Base-by-base conservation (phyloP, 2,797 vertebrate genomes). In the Taeniopygia guttata region DNA sequence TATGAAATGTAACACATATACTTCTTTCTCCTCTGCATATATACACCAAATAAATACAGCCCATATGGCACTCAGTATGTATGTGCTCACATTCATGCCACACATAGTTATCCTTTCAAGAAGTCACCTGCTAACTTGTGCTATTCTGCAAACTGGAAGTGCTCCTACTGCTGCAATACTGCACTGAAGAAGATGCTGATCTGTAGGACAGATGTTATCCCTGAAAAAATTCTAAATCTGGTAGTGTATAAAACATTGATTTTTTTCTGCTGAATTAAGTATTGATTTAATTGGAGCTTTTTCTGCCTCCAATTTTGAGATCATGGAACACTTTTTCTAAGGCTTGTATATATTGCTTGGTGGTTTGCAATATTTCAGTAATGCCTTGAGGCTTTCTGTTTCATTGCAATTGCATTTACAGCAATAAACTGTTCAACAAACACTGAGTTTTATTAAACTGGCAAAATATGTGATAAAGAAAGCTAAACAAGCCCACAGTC, bases 361-460 rank as follows among this genome's bases (percentile, higher is more conserved):
- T 79, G 77, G 87, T 95, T 94, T 90, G 74, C 55, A 93, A 79
- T 94, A 88, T 86, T 91, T 93, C 63, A 86, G 91, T 69, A 91
- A 88, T 81, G 83, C 94, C 96, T 91, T 75, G 76, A 96, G 93
- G 85, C 85, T 93, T 94, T 96, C 91, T 76, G 48, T 94, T 94
- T 90, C 88, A 84, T 76, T 88, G 93, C 73, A 93, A 84, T 93
- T 90, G 90, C 85, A 79, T 94, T 94, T 93, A 73, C 63, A 91
- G 80, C 87, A 90, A 94, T 96, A 95, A 95, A 90, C 79, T 75
- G 70, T 91, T 91, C 87, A 93, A 88, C 83, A 95, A 96, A 94
- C 55, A 90, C 77, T 69, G 83, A 93, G 80, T 90, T 93, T 95
- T 94, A 95, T 96, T 96, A 95, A 96, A 94, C 87, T 94, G 85